Evolutionary conservation across 2,797 vertebrate genomes (phyloP), one percentile per base, ranked within the genome.

Genomic region (Chelmon rostratus): DNA sequence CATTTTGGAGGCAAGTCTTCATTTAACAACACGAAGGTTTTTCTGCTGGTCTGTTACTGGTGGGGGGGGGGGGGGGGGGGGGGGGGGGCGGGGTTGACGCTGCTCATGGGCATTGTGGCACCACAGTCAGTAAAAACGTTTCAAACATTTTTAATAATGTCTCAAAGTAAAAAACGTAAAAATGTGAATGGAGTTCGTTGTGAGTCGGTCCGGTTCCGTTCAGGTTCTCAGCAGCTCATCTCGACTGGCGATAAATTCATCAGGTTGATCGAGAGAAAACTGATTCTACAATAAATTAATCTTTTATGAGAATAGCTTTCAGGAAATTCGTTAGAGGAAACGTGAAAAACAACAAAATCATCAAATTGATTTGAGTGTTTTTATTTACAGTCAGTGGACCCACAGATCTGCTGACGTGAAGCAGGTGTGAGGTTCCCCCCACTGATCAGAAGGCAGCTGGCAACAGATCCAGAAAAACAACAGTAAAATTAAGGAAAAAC

Each of bases 21-120:
- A 74, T 83, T 28, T n/a, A 28, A 28, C n/a, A n/a, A n/a, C n/a
- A 88, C 78, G 84, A 88, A 89, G 59, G 2, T 38, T 69, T 70
- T 86, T 75, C 63, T 66, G 59, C 40, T 21, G 64, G 58, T 82
- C 23, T 56, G 5, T 56, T 31, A 6, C 44, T 46, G 25, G 18
- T 10, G 21, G 49, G 19, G 19, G 44, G 44, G 16, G 10, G 40
- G 37, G 37, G 5, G 6, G 37, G 37, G 37, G 37, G 37, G 5
- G 37, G 37, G 37, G 37, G 37, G 37, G 37, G 37, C 37, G 4
- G 8, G 46, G 49, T 21, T n/a, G 7, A 13, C 42, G 7, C 44
- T 46, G 13, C 18, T 15, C 15, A 16, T 18, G 10, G 4, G 46
- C 46, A 49, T 49, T 46, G 44, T 18, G 44, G n/a, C 49, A 23